Evolutionary conservation across 2,113 vertebrate species (phyloP), one percentile per base, ranked within the genome.

Genomic region (Plecotus auritus): DNA sequence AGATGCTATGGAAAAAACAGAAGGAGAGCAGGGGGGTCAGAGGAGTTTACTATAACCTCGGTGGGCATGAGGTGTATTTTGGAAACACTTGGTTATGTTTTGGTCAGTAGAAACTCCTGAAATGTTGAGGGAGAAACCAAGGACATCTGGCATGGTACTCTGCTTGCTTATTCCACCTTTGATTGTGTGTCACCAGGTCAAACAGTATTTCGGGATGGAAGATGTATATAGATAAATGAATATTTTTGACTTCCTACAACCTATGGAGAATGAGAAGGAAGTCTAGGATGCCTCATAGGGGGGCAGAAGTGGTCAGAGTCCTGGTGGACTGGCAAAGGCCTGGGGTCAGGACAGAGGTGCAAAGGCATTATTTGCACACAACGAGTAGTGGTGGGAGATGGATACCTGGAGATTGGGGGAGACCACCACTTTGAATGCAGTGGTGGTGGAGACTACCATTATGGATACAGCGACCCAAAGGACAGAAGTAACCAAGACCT

Each of bases 401-500:
- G 67, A 51, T 14, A 40, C 26, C 42, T 74, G 7, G 0, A 45
- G 40, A 47, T 13, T 54, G 10, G 2, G 13, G 26, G 32, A 74
- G 20, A 42, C 1, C 0, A 8, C 2, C 4, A 37, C 22, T 47
- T 74, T 47, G 42, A 49, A 35, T 35, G 42, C 6, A 17, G 3
- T 8, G 18, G 12, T 51, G 35, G 6, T 56, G 14, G 42, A 70
- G 22, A 37, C 0, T 0, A 10, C 2, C 4, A 22, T 16, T 40
- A 26, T 40, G 13, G n/a, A 64, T n/a, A 42, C 11, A 10, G 23
- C 37, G 12, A 78, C 74, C 17, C 59, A 54, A 42, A 32, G n/a
- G 73, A 51, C 1, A 22, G 26, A 9, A 7, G n/a, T 9, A 42
- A 7, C 23, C 59, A 84, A 85, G n/a, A 7, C 42, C 2, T 28